Evolutionary conservation across 2,888 invertebrate genomes (phyloP), one percentile per base, ranked within the genome.

Genomic region (Calliphora vomitoria): DNA sequence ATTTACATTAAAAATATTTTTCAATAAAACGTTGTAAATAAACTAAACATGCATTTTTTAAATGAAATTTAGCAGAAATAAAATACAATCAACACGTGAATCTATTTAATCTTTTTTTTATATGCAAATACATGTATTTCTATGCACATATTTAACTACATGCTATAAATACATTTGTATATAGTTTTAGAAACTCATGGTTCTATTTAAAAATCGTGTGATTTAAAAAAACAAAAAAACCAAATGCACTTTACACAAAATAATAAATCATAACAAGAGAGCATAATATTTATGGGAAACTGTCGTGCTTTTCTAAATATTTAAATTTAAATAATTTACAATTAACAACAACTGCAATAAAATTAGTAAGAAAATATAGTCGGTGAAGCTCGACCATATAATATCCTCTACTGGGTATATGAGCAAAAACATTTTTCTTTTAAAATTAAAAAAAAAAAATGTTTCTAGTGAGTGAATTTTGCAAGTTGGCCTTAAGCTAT

Each of bases 201-300:
- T 69, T 69, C 53, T 18, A 53, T 69, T 50, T 69, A 18, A 20
- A 68, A 68, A 44, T 41, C 44, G 66, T 68, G 66, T 4, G 11
- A 38, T 66, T 11, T 18, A 38, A 50, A 31, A 44, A 50, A 3
- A 8, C 38, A 41, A 35, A 4, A 69, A 53, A 31, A 31, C 3
- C 41, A 50, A 69, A 50, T 50, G 0, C 66, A 4, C 4, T 53
- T 31, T 58, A 55, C 71, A 55, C 5, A 13, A 58, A 72, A 55
- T 38, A 38, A 72, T 72, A 72, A 72, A 72, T 72, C 72, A 72
- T 20, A 72, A 31, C 18, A 4, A 13, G 38, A 38, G 41, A 3
- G 8, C 55, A 41, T 41, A 44, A 72, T 41, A 72, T 72, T 72
- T 58, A 72, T 72, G 58, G 25, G 15, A 72, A 55, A 55, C 1